Base-by-base conservation (phyloP, 2,888 invertebrate species). In the Apeira syringaria region DNA sequence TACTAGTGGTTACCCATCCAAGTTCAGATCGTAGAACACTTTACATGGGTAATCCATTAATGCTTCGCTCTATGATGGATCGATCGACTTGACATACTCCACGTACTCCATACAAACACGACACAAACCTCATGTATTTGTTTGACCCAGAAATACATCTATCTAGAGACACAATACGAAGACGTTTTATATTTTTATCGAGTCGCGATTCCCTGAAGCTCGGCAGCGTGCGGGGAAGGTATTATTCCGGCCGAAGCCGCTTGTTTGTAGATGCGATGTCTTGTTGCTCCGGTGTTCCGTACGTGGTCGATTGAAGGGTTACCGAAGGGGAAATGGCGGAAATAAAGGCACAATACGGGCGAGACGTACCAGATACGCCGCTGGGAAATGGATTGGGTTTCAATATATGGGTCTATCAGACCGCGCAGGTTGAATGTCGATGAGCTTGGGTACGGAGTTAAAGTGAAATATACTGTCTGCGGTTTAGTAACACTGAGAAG, bases 381-480 rank as follows among this genome's bases (percentile, higher is more conserved):
- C 10, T 15, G 31, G 31, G 8, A 40, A 30, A 24, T 34, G 34
- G 15, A 45, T 45, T 29, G 32, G 17, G 30, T 34, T 31, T 8
- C 8, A 28, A 17, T 18, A 13, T 41, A 30, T 35, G 29, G 34
- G 11, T 41, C n/a, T 41, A 41, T 41, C 29, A 34, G 18, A 11
- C 2, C 24, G 11, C 24, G 20, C 22, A 20, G 6, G 20, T 20
- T 20, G 20, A 20, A 20, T 20, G 5, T 7, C 7, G 20, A 20
- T 20, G 5, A 20, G 20, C 7, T 20, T 5, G 6, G 20, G 20
- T 7, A 7, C 7, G 20, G 7, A 6, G 20, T 7, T 20, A 2
- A 5, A 20, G 20, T 20, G 20, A 20, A 20, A 6, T 20, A 20
- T 7, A 20, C n/a, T n/a, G n/a, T n/a, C n/a, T n/a, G n/a, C n/a